Conservation (phyloP, 2,113 vertebrate species). For the Illadopsis cleaveri region DNA sequence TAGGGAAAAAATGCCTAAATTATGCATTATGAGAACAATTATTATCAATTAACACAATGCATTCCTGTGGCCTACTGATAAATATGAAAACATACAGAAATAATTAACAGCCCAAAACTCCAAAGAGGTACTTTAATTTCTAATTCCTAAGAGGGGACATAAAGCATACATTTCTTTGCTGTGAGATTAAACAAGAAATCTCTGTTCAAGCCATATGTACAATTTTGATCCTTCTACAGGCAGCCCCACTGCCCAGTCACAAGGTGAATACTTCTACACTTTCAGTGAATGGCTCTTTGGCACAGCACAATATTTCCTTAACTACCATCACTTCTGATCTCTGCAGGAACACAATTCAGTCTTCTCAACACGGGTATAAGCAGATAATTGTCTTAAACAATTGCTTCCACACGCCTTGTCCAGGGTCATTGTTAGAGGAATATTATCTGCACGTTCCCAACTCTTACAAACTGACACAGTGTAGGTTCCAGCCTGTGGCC, state of each 20-base stretch:
- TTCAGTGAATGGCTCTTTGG: neutral
- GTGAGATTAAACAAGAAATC: neutral
- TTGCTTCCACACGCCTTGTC: neutral
- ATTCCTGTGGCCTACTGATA: neutral
- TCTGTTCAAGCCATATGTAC: neutral
- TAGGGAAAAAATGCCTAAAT: fast-evolving
- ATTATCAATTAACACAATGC: neutral
- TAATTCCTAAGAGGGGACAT: neutral
- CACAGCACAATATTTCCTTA: neutral
- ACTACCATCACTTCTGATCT: neutral
- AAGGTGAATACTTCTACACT: fast-evolving
- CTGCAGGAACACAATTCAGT: neutral
- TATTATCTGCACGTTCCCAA: neutral
- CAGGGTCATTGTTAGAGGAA: neutral
- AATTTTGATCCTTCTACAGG: neutral
- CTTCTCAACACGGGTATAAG: neutral
- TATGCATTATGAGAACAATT: neutral
- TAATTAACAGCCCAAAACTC: neutral
- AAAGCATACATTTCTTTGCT: neutral
- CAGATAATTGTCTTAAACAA: neutral
- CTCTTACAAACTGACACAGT: neutral
- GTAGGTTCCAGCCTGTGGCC: neutral
- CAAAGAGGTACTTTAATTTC: neutral
- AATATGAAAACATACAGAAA: neutral
- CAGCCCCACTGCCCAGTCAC: neutral